Percentiles rank a stretch among this genome's conserved stretches.
These are phyloP conservation scores for Psylliodes chrysocephalus DNA, from an alignment of 2,888 invertebrate species.

Conservation along the genomic window DNA sequence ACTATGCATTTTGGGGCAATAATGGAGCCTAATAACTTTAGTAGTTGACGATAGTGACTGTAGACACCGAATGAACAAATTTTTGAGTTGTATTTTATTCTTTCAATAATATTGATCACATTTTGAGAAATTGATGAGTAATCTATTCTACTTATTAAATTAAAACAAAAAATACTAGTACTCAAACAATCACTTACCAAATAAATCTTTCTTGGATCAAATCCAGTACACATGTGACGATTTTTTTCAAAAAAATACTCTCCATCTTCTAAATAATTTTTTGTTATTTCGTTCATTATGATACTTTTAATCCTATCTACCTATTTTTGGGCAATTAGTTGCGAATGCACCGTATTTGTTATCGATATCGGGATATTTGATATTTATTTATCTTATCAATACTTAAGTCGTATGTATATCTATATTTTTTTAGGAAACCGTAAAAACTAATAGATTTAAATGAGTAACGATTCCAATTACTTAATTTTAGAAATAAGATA, in stretches of 20 bases:
- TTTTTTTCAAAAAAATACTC: background rate
- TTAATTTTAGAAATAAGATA: no score
- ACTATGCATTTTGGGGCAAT: no score
- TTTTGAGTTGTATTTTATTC: no score
- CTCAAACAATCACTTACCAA: slow-evolving; percentile 42
- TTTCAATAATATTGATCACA: no score
- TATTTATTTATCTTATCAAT: slow-evolving; percentile 21
- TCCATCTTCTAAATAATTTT: slow-evolving; percentile 1
- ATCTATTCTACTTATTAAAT: no score
- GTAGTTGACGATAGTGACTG: no score
- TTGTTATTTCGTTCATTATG: background rate
- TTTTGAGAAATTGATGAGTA: no score
- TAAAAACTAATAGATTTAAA: background rate
- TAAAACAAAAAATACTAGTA: no score
- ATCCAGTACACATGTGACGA: slow-evolving; percentile 32
- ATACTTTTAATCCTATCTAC: background rate
- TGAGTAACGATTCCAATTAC: no score
- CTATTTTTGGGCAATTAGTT: background rate
- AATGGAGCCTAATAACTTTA: no score
- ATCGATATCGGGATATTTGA: background rate
- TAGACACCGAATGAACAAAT: no score
- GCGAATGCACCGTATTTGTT: background rate
- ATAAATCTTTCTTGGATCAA: slow-evolving; percentile 40
- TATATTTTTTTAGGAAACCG: background rate
- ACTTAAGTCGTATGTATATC: background rate